Evolutionary conservation across 23 tunicate genomes (phyloP).

Genomic region (Trididemnum clinides): DNA sequence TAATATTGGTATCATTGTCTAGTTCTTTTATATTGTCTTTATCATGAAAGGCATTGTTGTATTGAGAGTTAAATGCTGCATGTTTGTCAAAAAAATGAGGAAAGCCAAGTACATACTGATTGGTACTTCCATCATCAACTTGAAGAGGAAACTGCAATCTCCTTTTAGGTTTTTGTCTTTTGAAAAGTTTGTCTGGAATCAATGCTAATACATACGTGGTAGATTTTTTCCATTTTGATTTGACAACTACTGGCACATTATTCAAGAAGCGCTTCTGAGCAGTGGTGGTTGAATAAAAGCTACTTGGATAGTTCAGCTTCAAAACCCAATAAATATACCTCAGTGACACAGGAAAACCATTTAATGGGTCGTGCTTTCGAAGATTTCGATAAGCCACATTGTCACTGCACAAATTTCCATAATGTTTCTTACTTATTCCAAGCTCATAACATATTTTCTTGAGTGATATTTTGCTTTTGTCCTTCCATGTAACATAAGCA

Average conservation of each 20-base stretch:
- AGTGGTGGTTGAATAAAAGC: no score
- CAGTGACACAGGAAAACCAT: not conserved
- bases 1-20: not conserved
- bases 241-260: no score
- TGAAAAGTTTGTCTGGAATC: not conserved
- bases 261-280: no score
- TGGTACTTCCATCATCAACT: not conserved
- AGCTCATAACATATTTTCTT: not conserved
- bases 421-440: not conserved
- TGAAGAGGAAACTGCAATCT: not conserved
- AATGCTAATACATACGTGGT: not conserved
- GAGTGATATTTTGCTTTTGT: not conserved
- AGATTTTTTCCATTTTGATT: not conserved
- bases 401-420: no score
- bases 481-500: not conserved
- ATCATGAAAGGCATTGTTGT: no score
- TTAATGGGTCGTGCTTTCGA: not conserved
- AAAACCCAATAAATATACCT: not conserved
- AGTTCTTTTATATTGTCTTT: no score
- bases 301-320: no score
- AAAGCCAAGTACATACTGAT: not conserved
- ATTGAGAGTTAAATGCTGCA: not conserved
- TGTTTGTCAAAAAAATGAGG: not conserved
- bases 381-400: no score
- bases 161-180: not conserved